Conservation (phyloP, 2,888 invertebrate genomes). For the Parnassius apollo region DNA sequence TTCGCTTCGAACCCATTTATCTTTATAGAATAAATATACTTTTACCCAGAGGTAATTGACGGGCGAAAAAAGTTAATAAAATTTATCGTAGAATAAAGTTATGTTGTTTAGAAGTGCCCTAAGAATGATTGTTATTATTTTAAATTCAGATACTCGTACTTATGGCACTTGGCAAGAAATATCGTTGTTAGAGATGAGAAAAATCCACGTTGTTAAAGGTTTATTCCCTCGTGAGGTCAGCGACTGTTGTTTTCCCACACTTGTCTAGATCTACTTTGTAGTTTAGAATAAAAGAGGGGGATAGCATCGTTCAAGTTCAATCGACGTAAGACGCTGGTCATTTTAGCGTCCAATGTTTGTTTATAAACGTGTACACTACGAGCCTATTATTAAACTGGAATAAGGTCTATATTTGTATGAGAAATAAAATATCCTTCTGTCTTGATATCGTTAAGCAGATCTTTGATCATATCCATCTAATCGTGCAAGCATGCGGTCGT, state of each 20-base stretch:
- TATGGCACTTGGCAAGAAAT: not conserved
- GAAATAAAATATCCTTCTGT: too few relatives aligned
- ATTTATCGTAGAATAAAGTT: not conserved
- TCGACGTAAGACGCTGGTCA: too few relatives aligned
- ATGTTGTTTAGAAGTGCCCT: not conserved
- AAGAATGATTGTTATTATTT: not conserved
- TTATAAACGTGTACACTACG: too few relatives aligned
- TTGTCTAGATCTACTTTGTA: not conserved
- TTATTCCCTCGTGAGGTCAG: not conserved
- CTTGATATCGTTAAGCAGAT: too few relatives aligned
- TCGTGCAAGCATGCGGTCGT: too few relatives aligned
- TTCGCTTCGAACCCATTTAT: too few relatives aligned
- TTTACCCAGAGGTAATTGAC: not conserved
- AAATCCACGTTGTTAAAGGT: not conserved
- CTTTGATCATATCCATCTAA: too few relatives aligned
- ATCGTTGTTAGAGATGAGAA: not conserved
- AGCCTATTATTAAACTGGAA: too few relatives aligned
- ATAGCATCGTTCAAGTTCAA: too few relatives aligned
- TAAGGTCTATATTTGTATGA: too few relatives aligned
- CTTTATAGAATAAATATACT: not conserved
- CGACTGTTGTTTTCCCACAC: slow-evolving; percentile 1
- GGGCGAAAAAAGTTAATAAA: not conserved
- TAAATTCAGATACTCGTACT: not conserved
- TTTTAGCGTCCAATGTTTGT: too few relatives aligned
- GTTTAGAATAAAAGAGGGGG: too few relatives aligned